Conservation (phyloP, 1,140 invertebrate genomes). For the Trachymyrmex septentrionalis region DNA sequence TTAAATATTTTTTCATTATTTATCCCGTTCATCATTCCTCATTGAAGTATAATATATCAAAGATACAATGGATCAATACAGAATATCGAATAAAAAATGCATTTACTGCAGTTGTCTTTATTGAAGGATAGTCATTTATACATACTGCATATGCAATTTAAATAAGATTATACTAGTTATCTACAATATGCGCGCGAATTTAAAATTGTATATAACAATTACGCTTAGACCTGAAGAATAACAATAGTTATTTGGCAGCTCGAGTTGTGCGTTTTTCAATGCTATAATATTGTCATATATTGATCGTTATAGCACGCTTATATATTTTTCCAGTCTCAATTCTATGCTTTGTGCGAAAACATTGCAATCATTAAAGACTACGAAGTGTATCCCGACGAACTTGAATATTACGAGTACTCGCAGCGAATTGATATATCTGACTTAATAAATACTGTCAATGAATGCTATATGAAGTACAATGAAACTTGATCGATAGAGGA, state of each 20-base stretch:
- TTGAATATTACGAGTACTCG: slow-evolving; percentile 37
- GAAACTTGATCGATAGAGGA: slow-evolving; percentile 23
- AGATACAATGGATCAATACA: not conserved
- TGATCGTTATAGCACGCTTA: slow-evolving; percentile 20
- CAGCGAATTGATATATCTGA: slow-evolving; percentile 52
- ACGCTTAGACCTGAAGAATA: slow-evolving; percentile 56
- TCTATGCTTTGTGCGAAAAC: slow-evolving; percentile 31
- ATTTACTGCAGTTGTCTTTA: slow-evolving; percentile 63
- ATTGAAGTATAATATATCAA: not conserved
- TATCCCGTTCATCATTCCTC: not conserved
- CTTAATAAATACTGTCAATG: slow-evolving; percentile 75
- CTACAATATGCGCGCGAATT: slow-evolving; percentile 74
- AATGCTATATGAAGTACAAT: slow-evolving; percentile 62
- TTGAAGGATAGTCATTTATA: slow-evolving; percentile 71
- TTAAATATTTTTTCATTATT: not conserved
- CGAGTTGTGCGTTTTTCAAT: slow-evolving; percentile 72
- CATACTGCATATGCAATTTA: slow-evolving; percentile 70
- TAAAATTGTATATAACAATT: slow-evolving; percentile 58
- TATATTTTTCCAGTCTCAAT: not conserved
- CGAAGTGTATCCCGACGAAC: slow-evolving; percentile 32
- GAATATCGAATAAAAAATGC: not conserved
- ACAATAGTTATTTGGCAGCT: slow-evolving; percentile 76
- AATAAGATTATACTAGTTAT: slow-evolving; percentile 79
- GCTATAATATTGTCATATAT: slow-evolving; percentile 18
- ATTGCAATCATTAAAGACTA: not conserved